These are phyloP conservation scores for Helicoverpa zea DNA, from an alignment of 1,140 invertebrate species.

Conservation along the genomic window DNA sequence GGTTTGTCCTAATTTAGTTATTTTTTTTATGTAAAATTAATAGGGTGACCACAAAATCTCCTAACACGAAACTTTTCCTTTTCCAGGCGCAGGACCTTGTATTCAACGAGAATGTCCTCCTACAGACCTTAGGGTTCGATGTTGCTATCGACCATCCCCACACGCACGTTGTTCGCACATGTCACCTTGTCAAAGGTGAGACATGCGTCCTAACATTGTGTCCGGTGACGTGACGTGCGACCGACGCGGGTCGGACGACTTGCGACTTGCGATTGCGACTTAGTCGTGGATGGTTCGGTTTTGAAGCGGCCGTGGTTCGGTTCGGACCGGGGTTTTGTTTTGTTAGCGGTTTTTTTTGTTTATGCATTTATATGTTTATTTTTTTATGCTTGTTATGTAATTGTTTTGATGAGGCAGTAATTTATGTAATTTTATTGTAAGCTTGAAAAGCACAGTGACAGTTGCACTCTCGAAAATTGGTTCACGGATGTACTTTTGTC, in stretches of 20 bases:
- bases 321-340: constrained; percentile 5
- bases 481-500: no score
- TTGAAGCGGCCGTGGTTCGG: constrained; percentile 14
- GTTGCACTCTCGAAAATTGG: no score
- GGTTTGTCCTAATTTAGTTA: no score
- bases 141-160: constrained; percentile 98
- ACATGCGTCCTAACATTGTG: constrained; percentile 61
- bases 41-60: no score
- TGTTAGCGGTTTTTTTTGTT: not conserved
- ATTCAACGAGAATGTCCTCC: constrained; percentile 97
- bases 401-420: not conserved
- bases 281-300: not conserved
- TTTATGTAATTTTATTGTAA: no score
- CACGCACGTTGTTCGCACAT: constrained; percentile 97
- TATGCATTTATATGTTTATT: not conserved
- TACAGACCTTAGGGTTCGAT: constrained; percentile 99
- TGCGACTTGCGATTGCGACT: not conserved
- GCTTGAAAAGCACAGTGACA: no score
- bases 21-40: not conserved
- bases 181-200: constrained; percentile 97
- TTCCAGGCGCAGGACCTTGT: constrained; percentile 96
- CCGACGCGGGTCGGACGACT: not conserved
- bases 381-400: not conserved
- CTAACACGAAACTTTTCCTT: not conserved
- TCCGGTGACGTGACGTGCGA: constrained; percentile 32